Percentiles rank a stretch among this genome's conserved stretches.
Conservation (phyloP, 1,140 invertebrate genomes). For the Cyclina sinensis region DNA sequence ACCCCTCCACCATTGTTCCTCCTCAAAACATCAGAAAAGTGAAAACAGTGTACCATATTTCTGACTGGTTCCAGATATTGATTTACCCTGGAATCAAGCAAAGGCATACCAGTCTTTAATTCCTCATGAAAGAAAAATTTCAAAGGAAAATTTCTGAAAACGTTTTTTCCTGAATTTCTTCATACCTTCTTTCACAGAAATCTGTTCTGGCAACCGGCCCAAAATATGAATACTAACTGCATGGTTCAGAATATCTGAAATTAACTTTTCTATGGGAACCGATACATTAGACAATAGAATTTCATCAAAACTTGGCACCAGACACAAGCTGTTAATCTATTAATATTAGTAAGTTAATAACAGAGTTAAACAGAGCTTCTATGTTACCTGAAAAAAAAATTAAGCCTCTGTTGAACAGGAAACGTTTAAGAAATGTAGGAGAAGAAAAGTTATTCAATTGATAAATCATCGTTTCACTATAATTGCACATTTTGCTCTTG, state of each 20-base stretch:
- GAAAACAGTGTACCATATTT: no score
- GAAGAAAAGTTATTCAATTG: no score
- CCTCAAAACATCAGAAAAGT: no score
- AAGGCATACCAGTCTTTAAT: not conserved
- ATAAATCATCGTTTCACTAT: no score
- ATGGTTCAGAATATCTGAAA: conserved; percentile 31
- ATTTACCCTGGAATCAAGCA: not conserved
- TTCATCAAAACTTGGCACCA: conserved; percentile 27
- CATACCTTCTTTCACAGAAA: conserved; percentile 39
- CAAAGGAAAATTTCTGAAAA: not conserved
- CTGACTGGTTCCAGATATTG: not conserved
- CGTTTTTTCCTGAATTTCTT: not conserved
- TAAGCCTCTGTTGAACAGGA: no score
- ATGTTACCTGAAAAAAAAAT: not conserved
- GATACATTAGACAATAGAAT: conserved; percentile 40
- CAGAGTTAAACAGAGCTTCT: not conserved
- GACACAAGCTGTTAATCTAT: not conserved
- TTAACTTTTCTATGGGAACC: conserved; percentile 38
- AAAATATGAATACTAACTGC: conserved; percentile 29
- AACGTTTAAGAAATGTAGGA: no score
- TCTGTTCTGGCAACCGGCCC: not conserved
- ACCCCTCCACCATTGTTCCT: no score
- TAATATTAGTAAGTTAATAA: not conserved
- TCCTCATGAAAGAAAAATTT: not conserved
- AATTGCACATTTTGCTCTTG: no score